Evolutionary conservation across 2,797 vertebrate genomes (phyloP), one percentile per base, ranked within the genome.

Genomic region (Dallia pectoralis): DNA sequence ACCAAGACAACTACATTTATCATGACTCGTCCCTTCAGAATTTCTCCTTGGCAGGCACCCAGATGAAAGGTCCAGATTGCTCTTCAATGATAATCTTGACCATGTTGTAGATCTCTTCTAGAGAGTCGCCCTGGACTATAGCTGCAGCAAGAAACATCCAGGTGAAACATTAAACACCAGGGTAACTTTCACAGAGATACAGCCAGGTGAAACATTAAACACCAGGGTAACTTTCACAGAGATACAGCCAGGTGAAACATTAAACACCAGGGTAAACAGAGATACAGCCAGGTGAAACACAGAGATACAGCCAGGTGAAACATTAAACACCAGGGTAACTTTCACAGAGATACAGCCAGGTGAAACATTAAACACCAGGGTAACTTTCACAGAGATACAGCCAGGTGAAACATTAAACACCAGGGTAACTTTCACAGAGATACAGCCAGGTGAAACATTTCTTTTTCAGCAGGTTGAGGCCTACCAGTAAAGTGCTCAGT

Each of bases 1-100:
- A 53, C n/a, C 47, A 36, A 19, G 29, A 64, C 62, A 32, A 5
- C 19, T 70, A 22, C 32, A 67, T 68, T 19, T 36, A 59, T 63
- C 53, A 25, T 74, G 40, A 65, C 44, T 36, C 19, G 73, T 79
- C 71, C 74, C 91, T 89, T 99, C 95, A 99, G 90, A 99, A 91
- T 79, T 97, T 97, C 87, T 99, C 97, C 90, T 97, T 98, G 75
- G 96, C 95, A 76, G 96, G 94, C 36, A 98, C 91, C 97, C 97
- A 99, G 92, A 99, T 97, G 89, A 93, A 96, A 74, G 96, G 95
- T 80, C 97, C 95, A 67, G 97, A 98, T 87, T 98, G 97, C 85
- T 99, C 97, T 84, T 98, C 96, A 73, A 99, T 97, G 84, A 98
- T 94, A 84, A 95, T 95, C 88, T 98, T 99, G 84, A 97, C 97